These are phyloP conservation scores for Hydrophis major DNA, from an alignment of 2,797 vertebrate genomes.

Conservation along the genomic window DNA sequence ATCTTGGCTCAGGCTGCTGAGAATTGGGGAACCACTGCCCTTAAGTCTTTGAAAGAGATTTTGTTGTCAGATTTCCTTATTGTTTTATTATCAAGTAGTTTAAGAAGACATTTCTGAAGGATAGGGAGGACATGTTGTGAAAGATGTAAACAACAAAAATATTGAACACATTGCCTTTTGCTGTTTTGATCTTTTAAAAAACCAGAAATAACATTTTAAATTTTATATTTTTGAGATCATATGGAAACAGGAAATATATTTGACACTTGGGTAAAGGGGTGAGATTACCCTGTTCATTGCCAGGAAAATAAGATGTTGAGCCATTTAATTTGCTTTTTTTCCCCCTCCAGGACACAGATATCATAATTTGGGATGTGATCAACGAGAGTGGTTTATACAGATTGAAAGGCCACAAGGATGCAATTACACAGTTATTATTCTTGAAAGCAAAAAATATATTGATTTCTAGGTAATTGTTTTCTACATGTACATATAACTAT, in stretches of 20 bases:
- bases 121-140: neutral
- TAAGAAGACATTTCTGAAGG: neutral
- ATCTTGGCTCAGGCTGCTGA: neutral
- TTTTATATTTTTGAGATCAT: neutral
- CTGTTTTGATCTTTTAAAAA: neutral
- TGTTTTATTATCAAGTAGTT: neutral
- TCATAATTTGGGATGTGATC: slow-evolving; percentile 96
- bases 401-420: slow-evolving; percentile 91
- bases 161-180: neutral
- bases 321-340: neutral
- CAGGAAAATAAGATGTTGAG: neutral
- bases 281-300: neutral
- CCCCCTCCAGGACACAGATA: slow-evolving; percentile 86
- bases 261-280: neutral
- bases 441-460: slow-evolving; percentile 89
- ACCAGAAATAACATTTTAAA: neutral
- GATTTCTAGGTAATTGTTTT: slow-evolving; percentile 81
- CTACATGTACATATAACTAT: neutral
- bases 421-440: slow-evolving; percentile 86
- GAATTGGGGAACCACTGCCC: neutral
- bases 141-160: neutral
- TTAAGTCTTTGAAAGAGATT: neutral
- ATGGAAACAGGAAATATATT: neutral
- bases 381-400: slow-evolving; percentile 94
- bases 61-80: neutral